Conservation (phyloP, 2,888 invertebrate species). For the Drosophila mimetica region DNA sequence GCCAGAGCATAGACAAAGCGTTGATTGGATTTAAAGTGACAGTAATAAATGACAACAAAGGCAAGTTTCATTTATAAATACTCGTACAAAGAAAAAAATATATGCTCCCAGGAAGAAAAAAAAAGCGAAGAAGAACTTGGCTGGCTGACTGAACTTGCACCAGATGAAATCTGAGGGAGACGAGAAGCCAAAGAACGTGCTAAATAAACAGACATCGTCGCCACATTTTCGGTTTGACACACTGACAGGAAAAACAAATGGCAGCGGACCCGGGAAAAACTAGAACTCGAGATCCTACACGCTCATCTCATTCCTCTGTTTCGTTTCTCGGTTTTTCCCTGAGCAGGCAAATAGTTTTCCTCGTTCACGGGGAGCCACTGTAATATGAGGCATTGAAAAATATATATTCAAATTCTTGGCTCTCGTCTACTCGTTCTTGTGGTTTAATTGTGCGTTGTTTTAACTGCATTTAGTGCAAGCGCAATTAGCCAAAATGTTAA, state of each 20-base stretch:
- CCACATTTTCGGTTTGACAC: slow-evolving; percentile 63
- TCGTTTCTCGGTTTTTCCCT: neutral
- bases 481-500: slow-evolving; percentile 75
- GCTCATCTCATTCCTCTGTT: slow-evolving; percentile 1
- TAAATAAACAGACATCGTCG: slow-evolving; percentile 60
- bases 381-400: slow-evolving; percentile 49
- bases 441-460: slow-evolving; percentile 59
- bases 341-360: slow-evolving; percentile 16
- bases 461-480: slow-evolving; percentile 59
- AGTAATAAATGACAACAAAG: slow-evolving; percentile 82
- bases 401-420: slow-evolving; percentile 41
- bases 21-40: slow-evolving; percentile 82
- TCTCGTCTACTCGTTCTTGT: slow-evolving; percentile 7
- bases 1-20: slow-evolving; percentile 71
- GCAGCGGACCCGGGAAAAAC: slow-evolving; percentile 35
- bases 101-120: slow-evolving; percentile 5
- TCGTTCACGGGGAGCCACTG: slow-evolving; percentile 31
- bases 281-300: slow-evolving; percentile 22
- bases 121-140: slow-evolving; percentile 12
- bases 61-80: slow-evolving; percentile 75
- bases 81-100: neutral
- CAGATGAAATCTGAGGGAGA: slow-evolving; percentile 30
- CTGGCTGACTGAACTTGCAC: slow-evolving; percentile 40
- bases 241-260: slow-evolving; percentile 77
- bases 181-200: slow-evolving; percentile 42